These are phyloP conservation scores for Labroides dimidiatus DNA, from an alignment of 2,797 vertebrate genomes.

Conservation along the genomic window DNA sequence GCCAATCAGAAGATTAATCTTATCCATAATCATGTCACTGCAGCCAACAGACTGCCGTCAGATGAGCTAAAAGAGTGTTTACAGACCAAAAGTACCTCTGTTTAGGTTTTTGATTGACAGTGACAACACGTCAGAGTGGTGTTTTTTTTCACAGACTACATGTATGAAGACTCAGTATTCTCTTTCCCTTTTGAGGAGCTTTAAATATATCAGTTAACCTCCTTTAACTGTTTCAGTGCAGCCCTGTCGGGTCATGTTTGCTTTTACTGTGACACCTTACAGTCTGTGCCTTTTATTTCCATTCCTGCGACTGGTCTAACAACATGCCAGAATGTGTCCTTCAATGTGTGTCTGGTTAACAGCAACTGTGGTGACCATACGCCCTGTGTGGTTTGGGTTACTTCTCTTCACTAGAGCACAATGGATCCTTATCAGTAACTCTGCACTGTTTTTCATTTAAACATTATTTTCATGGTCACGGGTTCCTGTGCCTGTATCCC, in stretches of 20 bases:
- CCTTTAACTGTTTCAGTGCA: conserved; percentile 9
- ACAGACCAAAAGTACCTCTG: background rate
- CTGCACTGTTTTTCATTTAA: conserved; percentile 36
- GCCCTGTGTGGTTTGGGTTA: conserved; percentile 34
- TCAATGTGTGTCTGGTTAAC: conserved; percentile 32
- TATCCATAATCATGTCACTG: no score
- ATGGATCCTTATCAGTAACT: conserved; percentile 46
- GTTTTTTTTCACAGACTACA: background rate
- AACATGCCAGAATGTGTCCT: conserved; percentile 46
- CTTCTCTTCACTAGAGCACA: conserved; percentile 23
- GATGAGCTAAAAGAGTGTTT: background rate
- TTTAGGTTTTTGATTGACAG: background rate
- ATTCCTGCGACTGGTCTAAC: conserved; percentile 53
- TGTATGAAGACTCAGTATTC: no score
- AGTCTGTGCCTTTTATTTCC: conserved; percentile 27
- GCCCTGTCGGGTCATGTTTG: conserved; percentile 20
- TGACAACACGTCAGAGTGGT: background rate
- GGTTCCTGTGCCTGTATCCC: conserved; percentile 8
- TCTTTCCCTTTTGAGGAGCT: background rate
- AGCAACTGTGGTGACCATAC: conserved; percentile 30
- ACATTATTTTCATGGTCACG: conserved; percentile 4
- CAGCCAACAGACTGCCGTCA: background rate
- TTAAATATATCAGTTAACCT: background rate
- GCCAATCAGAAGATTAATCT: no score
- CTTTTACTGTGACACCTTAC: conserved; percentile 48